Evolutionary conservation across 2,888 invertebrate species (phyloP), one percentile per base, ranked within the genome.

Genomic region (Sicus ferrugineus): DNA sequence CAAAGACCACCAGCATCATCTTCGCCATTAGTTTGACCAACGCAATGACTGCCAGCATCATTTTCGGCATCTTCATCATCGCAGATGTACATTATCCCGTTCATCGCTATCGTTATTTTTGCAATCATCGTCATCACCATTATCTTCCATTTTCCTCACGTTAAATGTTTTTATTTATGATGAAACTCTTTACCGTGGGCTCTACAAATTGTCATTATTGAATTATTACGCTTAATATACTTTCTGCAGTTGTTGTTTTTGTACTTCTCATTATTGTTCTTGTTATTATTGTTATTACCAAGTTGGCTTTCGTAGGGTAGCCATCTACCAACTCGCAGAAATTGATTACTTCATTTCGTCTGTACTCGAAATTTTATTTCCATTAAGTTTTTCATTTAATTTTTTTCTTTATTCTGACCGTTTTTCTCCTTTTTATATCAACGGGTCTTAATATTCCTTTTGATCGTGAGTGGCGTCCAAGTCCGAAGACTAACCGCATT

Each of bases 261-360:
- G 46, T 46, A 9, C 28, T 28, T 28, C 16, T 34, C n/a, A n/a
- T 48, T 64, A 14, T 19, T 21, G 34, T 52, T 26, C 26, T 54
- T 23, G 54, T 38, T 52, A 30, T 42, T 42, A 21, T 46, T 62
- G 26, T 62, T 59, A 16, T 38, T 26, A n/a, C 54, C n/a, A 61
- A 42, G 21, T 16, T 34, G 42, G 56, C 56, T 56, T 42, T 42
- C 56, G 56, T 66, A 56, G 56, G 56, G 66, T 46, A 66, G 38
- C 42, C 21, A n/a, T 61, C 9, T 30, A 67, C n/a, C 58, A 21
- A 58, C 67, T 54, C 28, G n/a, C 67, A 67, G 59, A 58, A 58
- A 67, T 67, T 67, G 67, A 67, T 67, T 67, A 59, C 67, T 67
- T 67, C 67, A 67, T 67, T 67, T 67, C 67, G 48, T 66, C 66